Conservation (phyloP, 1,140 invertebrate genomes). For the Brachionus asplanchnoidis region DNA sequence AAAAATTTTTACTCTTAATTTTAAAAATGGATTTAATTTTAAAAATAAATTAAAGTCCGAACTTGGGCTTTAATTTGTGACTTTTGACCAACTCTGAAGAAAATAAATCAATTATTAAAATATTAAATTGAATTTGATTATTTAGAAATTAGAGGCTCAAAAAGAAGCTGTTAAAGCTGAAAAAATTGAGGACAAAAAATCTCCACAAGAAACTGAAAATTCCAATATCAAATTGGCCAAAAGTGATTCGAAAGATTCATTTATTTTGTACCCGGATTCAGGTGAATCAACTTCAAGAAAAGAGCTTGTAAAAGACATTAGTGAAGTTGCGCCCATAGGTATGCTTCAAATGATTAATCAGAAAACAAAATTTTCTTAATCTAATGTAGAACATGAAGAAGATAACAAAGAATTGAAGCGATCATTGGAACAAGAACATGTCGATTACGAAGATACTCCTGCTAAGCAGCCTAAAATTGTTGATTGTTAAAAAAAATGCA, state of each 20-base stretch:
- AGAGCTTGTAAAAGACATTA: background rate
- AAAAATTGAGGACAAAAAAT: background rate
- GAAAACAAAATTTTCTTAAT: background rate
- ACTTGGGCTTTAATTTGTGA: too few species aligned
- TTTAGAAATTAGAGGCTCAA: background rate
- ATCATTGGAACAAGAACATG: background rate
- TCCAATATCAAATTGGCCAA: slow-evolving; percentile 16
- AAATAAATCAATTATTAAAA: background rate
- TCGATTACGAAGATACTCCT: background rate
- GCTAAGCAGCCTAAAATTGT: background rate
- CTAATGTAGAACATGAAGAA: background rate
- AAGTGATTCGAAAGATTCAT: slow-evolving; percentile 35
- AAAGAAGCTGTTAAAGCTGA: background rate
- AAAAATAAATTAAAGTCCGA: too few species aligned
- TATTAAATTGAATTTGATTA: background rate
- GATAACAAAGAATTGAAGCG: background rate
- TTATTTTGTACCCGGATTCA: slow-evolving; percentile 9
- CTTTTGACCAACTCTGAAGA: too few species aligned
- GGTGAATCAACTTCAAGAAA: background rate
- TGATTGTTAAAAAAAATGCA: too few species aligned
- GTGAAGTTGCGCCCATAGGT: background rate
- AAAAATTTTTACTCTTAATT: too few species aligned
- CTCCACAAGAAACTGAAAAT: background rate
- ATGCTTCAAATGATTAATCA: background rate
- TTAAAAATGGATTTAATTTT: too few species aligned